Base-by-base conservation (phyloP, 2,888 invertebrate species). In the Acronicta aceris region DNA sequence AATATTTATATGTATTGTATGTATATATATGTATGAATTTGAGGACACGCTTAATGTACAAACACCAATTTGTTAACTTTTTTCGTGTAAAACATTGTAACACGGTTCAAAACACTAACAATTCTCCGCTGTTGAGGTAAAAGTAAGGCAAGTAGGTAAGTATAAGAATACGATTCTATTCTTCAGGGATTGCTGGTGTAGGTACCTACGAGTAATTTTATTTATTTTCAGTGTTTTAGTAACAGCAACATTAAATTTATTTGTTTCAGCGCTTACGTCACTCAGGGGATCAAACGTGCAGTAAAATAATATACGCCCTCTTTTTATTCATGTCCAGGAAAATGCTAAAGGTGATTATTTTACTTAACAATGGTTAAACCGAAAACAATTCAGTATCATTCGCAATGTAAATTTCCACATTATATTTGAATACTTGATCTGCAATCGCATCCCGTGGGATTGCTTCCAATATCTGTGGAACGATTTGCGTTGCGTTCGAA, bases 401-500 rank as follows among this genome's bases (percentile, higher is more conserved):
- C 41, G 30, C 76, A 79, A 83, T 76, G 81, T 74, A 78, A 79
- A 82, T 72, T 76, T 57, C 57, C 50, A 74, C 78, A 81, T 79
- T 76, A 78, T 79, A 81, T 81, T 74, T 70, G 76, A 80, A 79
- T 74, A 71, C 74, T 82, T 81, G 81, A 85, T 84, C 79, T 74
- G 73, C 75, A 81, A 81, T 84, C 76, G 72, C 68, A 69, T 82
- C 87, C 76, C 79, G 52, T 74, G 84, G 84, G 85, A 71, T 79
- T 71, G 74, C 79, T 79, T 78, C 81, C 85, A 86, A 88, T 88
- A 86, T 84, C 86, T 83, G 74, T 74, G 74, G 75, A 84, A 75
- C 83, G 83, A 86, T 87, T 87, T 87, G 77, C 82, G 74, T 78
- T 81, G 81, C 81, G 81, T 86, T 85, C 78, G 81, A 87, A 86